These are phyloP conservation scores for Euspilapteryx auroguttella DNA, from an alignment of 2,888 invertebrate species.

Conservation along the genomic window DNA sequence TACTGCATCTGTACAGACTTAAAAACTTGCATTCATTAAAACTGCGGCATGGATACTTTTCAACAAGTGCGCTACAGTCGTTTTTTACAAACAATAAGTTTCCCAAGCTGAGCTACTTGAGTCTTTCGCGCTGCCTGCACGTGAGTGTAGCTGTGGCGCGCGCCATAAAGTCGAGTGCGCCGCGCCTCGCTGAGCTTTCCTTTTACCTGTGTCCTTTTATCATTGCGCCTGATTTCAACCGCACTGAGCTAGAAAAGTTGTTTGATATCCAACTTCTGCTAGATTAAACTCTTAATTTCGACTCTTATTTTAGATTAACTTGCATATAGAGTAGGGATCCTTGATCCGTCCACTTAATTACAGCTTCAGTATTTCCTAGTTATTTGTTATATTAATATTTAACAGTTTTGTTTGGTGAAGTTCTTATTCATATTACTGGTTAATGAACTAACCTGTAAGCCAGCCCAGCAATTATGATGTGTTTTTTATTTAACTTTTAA, in stretches of 20 bases:
- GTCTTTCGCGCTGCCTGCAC: conserved; percentile 49
- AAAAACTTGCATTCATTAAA: conserved; percentile 49
- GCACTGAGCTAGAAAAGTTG: conserved; percentile 47
- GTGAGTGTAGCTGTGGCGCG: conserved; percentile 51
- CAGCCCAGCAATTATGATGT: too few relatives aligned
- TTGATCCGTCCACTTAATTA: too few relatives aligned
- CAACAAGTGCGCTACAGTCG: conserved; percentile 43
- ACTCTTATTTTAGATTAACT: too few relatives aligned
- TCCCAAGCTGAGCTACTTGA: conserved; percentile 43
- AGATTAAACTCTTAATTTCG: conserved; percentile 32
- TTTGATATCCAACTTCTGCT: conserved; percentile 50
- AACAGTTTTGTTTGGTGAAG: too few relatives aligned
- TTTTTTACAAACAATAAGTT: conserved; percentile 52
- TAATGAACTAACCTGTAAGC: too few relatives aligned
- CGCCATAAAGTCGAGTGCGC: conserved; percentile 46
- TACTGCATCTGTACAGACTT: conserved; percentile 39
- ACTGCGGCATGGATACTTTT: conserved; percentile 54
- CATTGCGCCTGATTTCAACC: conserved; percentile 41
- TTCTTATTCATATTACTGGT: too few relatives aligned
- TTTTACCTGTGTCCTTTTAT: conserved; percentile 55
- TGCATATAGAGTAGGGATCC: too few relatives aligned
- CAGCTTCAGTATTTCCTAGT: too few relatives aligned
- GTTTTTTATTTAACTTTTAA: too few relatives aligned
- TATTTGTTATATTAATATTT: too few relatives aligned
- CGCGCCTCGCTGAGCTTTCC: conserved; percentile 47